Evolutionary conservation across 23 tunicate species (phyloP).

Genomic region (Trididemnum nubilum): DNA sequence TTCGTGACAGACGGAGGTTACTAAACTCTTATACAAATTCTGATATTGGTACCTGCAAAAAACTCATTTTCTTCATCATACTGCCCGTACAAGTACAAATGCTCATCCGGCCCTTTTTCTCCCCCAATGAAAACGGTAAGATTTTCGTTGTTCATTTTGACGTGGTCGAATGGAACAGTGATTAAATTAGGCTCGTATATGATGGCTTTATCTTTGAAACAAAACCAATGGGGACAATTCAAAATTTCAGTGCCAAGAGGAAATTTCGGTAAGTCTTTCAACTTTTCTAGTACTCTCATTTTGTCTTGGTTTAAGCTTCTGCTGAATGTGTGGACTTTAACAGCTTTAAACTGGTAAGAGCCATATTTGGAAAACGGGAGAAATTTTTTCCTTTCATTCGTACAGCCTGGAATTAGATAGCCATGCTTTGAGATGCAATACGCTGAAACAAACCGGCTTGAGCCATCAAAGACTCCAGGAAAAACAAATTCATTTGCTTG

Average conservation of each 20-base stretch:
- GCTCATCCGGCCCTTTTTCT: slow-evolving; percentile 40
- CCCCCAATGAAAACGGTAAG: slow-evolving; percentile 43
- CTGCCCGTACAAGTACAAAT: slow-evolving; percentile 41
- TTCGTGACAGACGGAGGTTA: too few species aligned
- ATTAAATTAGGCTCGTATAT: slow-evolving; percentile 24
- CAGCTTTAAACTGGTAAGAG: neutral
- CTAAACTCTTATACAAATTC: too few species aligned
- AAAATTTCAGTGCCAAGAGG: slow-evolving; percentile 12
- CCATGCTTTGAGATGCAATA: slow-evolving; percentile 42
- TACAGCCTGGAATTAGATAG: slow-evolving; percentile 31
- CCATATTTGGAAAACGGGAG: slow-evolving; percentile 26
- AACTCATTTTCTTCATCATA: slow-evolving; percentile 16
- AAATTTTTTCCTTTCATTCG: slow-evolving; percentile 11
- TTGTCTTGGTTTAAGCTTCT: neutral
- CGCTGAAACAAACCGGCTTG: slow-evolving; percentile 25
- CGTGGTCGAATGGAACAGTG: slow-evolving; percentile 27
- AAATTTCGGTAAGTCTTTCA: slow-evolving; percentile 16
- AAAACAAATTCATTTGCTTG: slow-evolving; percentile 12
- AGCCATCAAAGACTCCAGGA: slow-evolving; percentile 36
- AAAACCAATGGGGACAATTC: slow-evolving; percentile 29
- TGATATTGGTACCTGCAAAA: slow-evolving; percentile 45
- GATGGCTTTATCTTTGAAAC: slow-evolving; percentile 29
- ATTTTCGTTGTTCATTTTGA: neutral
- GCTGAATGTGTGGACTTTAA: neutral
- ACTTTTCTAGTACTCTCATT: neutral